Evolutionary conservation across 1,140 invertebrate genomes (phyloP).

Genomic region (Thereuonema tuberculata): DNA sequence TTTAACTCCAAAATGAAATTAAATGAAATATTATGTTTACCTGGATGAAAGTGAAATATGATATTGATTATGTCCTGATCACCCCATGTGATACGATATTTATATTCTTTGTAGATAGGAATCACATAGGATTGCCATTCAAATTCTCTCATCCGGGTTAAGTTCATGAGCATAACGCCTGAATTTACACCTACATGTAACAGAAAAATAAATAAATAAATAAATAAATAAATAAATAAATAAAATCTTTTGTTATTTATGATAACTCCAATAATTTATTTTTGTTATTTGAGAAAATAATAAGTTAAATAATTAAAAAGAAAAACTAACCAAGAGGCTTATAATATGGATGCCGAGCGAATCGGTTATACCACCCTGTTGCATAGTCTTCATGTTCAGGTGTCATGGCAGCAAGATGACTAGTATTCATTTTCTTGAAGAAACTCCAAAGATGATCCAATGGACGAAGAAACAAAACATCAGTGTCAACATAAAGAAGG

Average conservation of each 20-base stretch:
- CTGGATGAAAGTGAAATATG: slow-evolving; percentile 78
- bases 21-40: slow-evolving; percentile 30
- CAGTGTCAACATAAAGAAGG: slow-evolving; percentile 85
- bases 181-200: slow-evolving; percentile 66
- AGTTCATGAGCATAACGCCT: slow-evolving; percentile 94
- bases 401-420: slow-evolving; percentile 71
- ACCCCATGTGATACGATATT: slow-evolving; percentile 82
- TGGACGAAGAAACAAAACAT: slow-evolving; percentile 71
- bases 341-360: slow-evolving; percentile 89
- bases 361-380: slow-evolving; percentile 89
- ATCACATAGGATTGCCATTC: slow-evolving; percentile 69
- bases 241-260: too few relatives aligned
- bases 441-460: slow-evolving; percentile 65
- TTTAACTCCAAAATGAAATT: too few relatives aligned
- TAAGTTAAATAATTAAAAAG: too few relatives aligned
- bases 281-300: too few relatives aligned
- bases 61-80: slow-evolving; percentile 97
- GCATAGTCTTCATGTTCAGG: slow-evolving; percentile 81
- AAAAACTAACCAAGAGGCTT: slow-evolving; percentile 65
- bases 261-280: too few relatives aligned
- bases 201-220: not conserved
- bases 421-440: slow-evolving; percentile 69
- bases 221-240: too few relatives aligned
- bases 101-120: slow-evolving; percentile 72
- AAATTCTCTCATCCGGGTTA: slow-evolving; percentile 75